Percentiles rank a stretch among this genome's conserved stretches.
phyloP scores from a whole-genome alignment of 1,140 invertebrate species.

The Neodiprion virginianus region DNA sequence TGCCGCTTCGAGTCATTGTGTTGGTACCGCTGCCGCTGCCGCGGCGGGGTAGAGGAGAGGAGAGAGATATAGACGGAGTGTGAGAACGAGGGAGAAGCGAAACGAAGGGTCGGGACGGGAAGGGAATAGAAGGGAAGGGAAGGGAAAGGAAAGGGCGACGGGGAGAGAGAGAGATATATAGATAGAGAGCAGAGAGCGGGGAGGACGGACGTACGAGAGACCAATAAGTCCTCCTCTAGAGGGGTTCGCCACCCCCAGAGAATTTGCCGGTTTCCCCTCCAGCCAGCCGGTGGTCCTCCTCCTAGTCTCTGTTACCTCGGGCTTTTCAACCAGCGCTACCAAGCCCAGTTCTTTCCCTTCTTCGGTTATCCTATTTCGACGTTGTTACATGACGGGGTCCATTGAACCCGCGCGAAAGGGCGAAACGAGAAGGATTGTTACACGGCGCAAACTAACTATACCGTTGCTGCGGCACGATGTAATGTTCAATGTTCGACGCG shows the following conservation, averaged over 20 bases:
- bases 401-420: no score
- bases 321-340: not conserved
- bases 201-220: constrained; percentile 17
- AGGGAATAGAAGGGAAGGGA: constrained; percentile 13
- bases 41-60: not conserved
- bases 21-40: constrained; percentile 19
- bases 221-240: constrained; percentile 13
- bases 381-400: not conserved
- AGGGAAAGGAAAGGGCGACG: constrained; percentile 10
- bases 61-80: not conserved
- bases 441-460: no score
- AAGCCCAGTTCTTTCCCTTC: constrained; percentile 26
- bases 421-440: no score
- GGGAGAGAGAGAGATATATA: not conserved
- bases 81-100: constrained; percentile 27
- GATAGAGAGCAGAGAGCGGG: not conserved
- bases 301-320: not conserved
- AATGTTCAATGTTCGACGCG: no score
- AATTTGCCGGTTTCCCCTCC: not conserved
- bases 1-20: constrained; percentile 13
- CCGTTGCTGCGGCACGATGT: no score
- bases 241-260: constrained; percentile 22
- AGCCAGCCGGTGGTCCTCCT: not conserved
- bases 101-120: constrained; percentile 16
- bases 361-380: constrained; percentile 8